These are phyloP conservation scores for Mormyrus proboscirostris DNA, from an alignment of 2,797 vertebrate species.

Conservation along the genomic window DNA sequence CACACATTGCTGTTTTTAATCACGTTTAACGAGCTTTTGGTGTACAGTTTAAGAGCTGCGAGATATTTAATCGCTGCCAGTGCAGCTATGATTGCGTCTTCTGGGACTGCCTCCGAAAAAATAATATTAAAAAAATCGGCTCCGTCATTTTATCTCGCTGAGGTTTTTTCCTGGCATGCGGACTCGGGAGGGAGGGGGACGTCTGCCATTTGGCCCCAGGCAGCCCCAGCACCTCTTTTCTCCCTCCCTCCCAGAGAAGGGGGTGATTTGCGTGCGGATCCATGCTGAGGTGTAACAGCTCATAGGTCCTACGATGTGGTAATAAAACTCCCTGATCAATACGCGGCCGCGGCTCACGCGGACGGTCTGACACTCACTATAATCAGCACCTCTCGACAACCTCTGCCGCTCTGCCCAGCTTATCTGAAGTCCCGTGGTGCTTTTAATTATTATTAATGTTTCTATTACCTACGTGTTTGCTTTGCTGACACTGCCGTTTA, in stretches of 20 bases:
- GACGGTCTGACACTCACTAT: background rate
- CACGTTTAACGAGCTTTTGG: slow-evolving; percentile 33
- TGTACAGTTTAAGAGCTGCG: slow-evolving; percentile 36
- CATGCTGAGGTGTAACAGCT: background rate
- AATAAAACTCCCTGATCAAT: slow-evolving; percentile 9
- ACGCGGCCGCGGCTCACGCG: background rate
- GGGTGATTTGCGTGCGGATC: background rate
- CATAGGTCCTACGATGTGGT: background rate
- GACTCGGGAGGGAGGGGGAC: background rate
- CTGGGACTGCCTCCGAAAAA: slow-evolving; percentile 27
- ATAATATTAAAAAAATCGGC: slow-evolving; percentile 20
- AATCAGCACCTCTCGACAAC: background rate
- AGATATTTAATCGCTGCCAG: slow-evolving; percentile 38
- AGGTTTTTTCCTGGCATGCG: slow-evolving; percentile 15
- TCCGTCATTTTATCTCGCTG: slow-evolving; percentile 27
- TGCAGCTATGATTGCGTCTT: slow-evolving; percentile 32
- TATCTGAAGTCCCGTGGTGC: background rate
- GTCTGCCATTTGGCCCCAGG: background rate
- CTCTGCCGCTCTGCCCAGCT: background rate
- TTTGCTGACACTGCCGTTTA: background rate
- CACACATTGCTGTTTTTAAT: slow-evolving; percentile 34
- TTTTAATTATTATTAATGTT: background rate
- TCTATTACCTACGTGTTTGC: background rate
- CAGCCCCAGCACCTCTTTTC: background rate
- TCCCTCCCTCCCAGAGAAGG: background rate